phyloP scores from a whole-genome alignment of 2,113 vertebrate genomes.

The Penelope pileata region DNA sequence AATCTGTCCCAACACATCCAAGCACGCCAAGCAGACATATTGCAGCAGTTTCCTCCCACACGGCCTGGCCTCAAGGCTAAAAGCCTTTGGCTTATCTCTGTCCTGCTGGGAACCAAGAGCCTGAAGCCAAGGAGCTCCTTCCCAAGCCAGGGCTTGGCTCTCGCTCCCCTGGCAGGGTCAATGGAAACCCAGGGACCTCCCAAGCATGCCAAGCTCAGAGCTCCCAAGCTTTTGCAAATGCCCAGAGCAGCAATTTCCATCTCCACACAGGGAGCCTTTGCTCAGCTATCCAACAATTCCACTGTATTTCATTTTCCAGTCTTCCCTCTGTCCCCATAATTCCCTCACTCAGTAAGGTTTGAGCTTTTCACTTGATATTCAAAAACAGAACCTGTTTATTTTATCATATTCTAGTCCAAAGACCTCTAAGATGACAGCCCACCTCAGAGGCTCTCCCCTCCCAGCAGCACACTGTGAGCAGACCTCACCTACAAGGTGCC shows the following conservation, averaged over 20 bases:
- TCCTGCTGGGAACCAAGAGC: neutral
- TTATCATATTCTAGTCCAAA: neutral
- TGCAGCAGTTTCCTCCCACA: neutral
- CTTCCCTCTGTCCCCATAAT: neutral
- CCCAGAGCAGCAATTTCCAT: neutral
- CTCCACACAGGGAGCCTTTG: neutral
- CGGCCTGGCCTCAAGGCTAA: neutral
- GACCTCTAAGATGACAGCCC: neutral
- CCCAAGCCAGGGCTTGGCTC: neutral
- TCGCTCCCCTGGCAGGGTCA: neutral
- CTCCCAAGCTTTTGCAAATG: neutral
- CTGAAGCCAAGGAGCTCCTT: neutral
- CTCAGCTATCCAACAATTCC: neutral
- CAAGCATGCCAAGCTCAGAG: neutral
- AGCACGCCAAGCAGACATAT: neutral
- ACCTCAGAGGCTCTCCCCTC: neutral
- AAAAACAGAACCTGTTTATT: neutral
- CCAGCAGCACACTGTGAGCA: neutral
- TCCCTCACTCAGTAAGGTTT: neutral
- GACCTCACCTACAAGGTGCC: neutral
- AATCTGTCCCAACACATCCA: neutral
- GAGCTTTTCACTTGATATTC: neutral
- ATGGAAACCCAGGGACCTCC: neutral
- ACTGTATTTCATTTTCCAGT: neutral
- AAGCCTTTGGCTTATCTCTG: neutral